Percentiles rank a stretch among this genome's conserved stretches.
These are phyloP conservation scores for Rhagonycha lutea DNA, from an alignment of 2,888 invertebrate species.

Conservation along the genomic window DNA sequence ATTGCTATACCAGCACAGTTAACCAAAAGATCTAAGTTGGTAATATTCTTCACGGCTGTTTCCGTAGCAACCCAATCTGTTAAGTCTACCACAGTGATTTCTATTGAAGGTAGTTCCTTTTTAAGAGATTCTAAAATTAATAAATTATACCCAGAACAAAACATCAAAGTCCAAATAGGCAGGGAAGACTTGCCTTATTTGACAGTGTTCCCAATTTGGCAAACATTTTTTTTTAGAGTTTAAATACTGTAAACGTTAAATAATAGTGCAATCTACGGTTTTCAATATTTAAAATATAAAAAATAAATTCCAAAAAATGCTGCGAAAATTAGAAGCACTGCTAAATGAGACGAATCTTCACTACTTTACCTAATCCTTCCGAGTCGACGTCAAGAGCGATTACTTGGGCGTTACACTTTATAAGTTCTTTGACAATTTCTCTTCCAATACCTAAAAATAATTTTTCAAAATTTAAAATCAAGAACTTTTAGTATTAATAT, in stretches of 20 bases:
- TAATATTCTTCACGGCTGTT: slow-evolving; percentile 60
- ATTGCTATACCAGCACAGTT: slow-evolving; percentile 85
- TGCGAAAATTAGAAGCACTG: no score
- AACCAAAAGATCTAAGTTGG: slow-evolving; percentile 80
- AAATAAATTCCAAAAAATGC: no score
- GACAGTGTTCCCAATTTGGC: no score
- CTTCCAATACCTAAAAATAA: slow-evolving; percentile 58
- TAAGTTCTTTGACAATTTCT: slow-evolving; percentile 71
- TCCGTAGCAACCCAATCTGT: slow-evolving; percentile 76
- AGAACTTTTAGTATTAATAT: not conserved
- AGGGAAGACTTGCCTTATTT: no score
- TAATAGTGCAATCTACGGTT: no score
- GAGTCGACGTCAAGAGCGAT: slow-evolving; percentile 76
- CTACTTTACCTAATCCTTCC: slow-evolving; percentile 59
- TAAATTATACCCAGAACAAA: not conserved
- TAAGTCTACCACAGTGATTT: slow-evolving; percentile 72
- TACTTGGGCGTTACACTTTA: slow-evolving; percentile 72
- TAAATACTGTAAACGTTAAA: no score
- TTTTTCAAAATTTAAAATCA: not conserved
- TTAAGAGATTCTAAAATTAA: slow-evolving; percentile 55
- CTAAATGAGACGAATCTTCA: no score
- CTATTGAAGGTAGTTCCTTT: slow-evolving; percentile 64
- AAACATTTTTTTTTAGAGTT: not conserved
- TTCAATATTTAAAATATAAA: no score
- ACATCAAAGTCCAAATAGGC: no score